Conservation (phyloP, 2,113 vertebrate genomes). For the Pelecanus crispus region DNA sequence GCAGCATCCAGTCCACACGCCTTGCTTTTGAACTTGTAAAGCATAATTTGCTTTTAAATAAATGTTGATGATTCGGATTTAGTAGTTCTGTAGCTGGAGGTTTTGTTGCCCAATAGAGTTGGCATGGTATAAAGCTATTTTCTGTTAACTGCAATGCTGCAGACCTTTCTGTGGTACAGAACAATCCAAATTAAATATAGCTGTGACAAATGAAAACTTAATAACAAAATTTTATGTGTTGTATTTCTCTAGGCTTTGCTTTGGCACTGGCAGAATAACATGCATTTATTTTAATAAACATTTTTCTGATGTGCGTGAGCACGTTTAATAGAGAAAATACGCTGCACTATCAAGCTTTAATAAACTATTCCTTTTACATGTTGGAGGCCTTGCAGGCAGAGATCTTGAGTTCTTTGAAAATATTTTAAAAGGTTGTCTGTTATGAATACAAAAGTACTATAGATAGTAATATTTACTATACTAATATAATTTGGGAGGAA, state of each 20-base stretch:
- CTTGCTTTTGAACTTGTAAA: background rate
- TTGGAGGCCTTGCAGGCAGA: background rate
- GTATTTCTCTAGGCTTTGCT: background rate
- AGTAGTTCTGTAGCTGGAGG: background rate
- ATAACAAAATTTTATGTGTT: background rate
- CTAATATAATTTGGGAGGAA: background rate
- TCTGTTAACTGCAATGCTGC: background rate
- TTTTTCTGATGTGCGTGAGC: background rate
- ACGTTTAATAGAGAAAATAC: background rate
- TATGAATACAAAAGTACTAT: background rate
- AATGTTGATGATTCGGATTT: background rate
- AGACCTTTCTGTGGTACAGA: background rate
- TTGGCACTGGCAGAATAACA: background rate
- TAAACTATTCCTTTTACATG: background rate
- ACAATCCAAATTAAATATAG: background rate
- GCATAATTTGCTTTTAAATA: background rate
- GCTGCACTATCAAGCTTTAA: background rate
- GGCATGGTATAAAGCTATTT: background rate
- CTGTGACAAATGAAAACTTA: background rate
- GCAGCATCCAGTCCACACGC: rapidly evolving
- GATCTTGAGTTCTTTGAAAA: background rate
- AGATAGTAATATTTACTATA: background rate
- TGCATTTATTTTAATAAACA: background rate
- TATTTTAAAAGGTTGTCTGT: background rate
- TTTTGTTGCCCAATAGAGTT: background rate